Evolutionary conservation across 2,888 invertebrate species (phyloP).

Genomic region (Lasioglossum pauxillum): DNA sequence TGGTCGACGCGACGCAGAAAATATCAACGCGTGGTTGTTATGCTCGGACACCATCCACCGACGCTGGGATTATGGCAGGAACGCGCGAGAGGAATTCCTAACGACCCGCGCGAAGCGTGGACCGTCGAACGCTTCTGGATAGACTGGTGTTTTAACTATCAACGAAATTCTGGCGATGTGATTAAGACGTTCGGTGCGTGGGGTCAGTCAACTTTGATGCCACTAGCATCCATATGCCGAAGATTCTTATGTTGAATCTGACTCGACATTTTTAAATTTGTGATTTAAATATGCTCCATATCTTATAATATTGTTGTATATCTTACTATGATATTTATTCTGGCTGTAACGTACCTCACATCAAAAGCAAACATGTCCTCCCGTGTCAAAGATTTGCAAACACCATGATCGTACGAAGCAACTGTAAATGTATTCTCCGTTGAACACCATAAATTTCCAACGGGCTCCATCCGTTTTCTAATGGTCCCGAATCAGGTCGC

Average conservation of each 20-base stretch:
- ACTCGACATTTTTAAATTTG: background rate
- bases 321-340: background rate
- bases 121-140: constrained; percentile 17
- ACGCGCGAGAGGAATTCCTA: constrained; percentile 36
- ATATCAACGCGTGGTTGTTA: constrained; percentile 20
- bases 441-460: background rate
- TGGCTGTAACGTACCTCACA: background rate
- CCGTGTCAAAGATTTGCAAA: background rate
- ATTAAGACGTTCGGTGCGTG: constrained; percentile 67
- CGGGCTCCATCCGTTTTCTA: background rate
- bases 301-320: background rate
- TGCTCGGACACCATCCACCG: constrained; percentile 16
- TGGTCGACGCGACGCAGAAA: constrained; percentile 34
- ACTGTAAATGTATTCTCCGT: background rate
- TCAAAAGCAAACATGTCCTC: background rate
- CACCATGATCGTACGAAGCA: background rate
- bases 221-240: background rate
- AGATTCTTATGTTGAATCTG: background rate
- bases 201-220: background rate
- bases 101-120: constrained; percentile 13
- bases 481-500: background rate
- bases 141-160: constrained; percentile 50
- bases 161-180: constrained; percentile 68
- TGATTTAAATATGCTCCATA: background rate
- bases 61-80: constrained; percentile 47